Evolutionary conservation across 2,113 vertebrate species (phyloP).

Genomic region (Crotophaga sulcirostris): DNA sequence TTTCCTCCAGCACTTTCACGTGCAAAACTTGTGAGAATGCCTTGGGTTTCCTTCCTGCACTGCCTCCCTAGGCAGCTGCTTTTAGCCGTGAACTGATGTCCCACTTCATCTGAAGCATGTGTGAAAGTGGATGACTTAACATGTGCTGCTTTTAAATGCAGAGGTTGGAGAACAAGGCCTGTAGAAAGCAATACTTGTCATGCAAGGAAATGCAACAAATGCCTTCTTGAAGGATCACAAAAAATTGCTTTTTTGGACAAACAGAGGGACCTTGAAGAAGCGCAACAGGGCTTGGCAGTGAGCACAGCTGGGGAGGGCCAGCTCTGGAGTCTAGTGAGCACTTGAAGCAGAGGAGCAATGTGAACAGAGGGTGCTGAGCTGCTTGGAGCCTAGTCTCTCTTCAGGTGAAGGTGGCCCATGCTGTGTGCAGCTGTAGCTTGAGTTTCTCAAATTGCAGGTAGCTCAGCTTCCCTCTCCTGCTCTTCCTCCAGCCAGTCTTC

Average conservation of each 20-base stretch:
- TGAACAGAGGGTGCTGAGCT: background rate
- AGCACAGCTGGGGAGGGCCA: background rate
- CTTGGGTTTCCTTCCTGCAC: background rate
- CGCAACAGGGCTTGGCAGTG: background rate
- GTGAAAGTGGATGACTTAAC: background rate
- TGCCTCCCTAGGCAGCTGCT: background rate
- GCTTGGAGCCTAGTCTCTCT: fast-evolving
- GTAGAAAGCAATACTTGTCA: background rate
- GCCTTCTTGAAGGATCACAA: background rate
- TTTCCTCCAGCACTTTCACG: background rate
- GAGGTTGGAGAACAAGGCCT: background rate
- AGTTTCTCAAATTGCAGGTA: background rate
- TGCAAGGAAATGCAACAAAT: background rate
- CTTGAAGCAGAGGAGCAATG: fast-evolving
- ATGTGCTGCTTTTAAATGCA: background rate
- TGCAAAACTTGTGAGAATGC: background rate
- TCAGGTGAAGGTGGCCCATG: background rate
- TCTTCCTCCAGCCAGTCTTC: background rate
- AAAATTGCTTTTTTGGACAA: background rate
- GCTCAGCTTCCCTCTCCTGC: background rate
- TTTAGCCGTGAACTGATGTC: background rate
- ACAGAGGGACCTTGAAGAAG: background rate
- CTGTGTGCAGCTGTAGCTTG: background rate
- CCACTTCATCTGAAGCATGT: background rate
- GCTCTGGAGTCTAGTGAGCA: fast-evolving